phyloP scores from a whole-genome alignment of 2,888 invertebrate species.

The Clostera curtula region DNA sequence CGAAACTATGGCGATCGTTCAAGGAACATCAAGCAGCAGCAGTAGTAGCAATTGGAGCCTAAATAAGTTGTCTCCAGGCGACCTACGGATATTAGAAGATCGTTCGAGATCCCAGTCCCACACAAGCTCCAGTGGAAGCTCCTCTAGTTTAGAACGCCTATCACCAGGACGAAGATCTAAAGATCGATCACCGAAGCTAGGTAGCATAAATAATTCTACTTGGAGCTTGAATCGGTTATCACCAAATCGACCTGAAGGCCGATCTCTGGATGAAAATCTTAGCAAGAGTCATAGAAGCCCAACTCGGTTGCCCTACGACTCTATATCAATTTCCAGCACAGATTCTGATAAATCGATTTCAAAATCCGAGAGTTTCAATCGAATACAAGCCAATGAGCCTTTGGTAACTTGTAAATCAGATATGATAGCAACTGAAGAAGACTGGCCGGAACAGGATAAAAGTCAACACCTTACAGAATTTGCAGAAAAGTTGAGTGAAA shows the following conservation, averaged over 20 bases:
- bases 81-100: conserved; percentile 64
- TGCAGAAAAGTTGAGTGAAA: conserved; percentile 88
- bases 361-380: conserved; percentile 69
- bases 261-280: conserved; percentile 63
- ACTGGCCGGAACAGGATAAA: conserved; percentile 78
- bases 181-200: conserved; percentile 67
- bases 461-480: conserved; percentile 84
- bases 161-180: conserved; percentile 68
- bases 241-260: conserved; percentile 65
- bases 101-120: conserved; percentile 65
- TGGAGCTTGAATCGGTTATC: conserved; percentile 69
- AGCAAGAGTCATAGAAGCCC: conserved; percentile 65
- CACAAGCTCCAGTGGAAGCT: conserved; percentile 69
- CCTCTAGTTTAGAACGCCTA: conserved; percentile 65
- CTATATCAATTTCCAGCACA: conserved; percentile 66
- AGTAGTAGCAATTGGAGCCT: conserved; percentile 72
- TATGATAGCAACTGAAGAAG: conserved; percentile 63
- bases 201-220: conserved; percentile 67
- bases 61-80: conserved; percentile 68
- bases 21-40: conserved; percentile 67
- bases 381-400: conserved; percentile 67
- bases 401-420: conserved; percentile 70
- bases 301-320: conserved; percentile 63
- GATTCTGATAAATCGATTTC: conserved; percentile 70
- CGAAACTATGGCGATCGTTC: conserved; percentile 60